Conservation (phyloP, 2,797 vertebrate species). For the Lagodon rhomboides region DNA sequence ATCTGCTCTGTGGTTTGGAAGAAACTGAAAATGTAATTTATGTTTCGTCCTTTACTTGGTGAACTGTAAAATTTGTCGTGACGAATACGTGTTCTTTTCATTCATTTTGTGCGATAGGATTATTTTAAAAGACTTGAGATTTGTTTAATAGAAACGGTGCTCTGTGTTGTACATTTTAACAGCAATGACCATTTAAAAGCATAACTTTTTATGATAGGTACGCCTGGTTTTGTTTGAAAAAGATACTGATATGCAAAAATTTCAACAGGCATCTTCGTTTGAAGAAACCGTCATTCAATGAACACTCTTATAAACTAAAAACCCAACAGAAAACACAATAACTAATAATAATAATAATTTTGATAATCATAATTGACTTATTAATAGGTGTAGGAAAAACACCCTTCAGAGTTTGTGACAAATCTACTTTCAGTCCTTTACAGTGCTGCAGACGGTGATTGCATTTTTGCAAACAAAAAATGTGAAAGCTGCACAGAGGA, state of each 20-base stretch:
- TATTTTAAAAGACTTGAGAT: background rate
- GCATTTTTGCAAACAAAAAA: background rate
- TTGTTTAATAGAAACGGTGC: background rate
- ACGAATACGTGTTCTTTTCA: background rate
- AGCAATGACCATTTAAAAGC: too few relatives aligned
- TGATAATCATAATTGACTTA: background rate
- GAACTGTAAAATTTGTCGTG: background rate
- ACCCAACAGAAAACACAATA: background rate
- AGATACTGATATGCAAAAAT: background rate
- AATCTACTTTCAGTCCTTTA: too few relatives aligned
- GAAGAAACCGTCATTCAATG: background rate
- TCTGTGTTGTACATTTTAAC: background rate
- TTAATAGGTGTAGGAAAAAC: background rate
- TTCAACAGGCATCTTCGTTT: background rate
- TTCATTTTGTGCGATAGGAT: background rate
- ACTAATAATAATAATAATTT: too few relatives aligned
- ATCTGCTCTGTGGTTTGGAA: constrained; percentile 1
- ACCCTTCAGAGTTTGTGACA: background rate
- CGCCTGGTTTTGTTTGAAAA: background rate
- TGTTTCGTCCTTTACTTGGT: background rate
- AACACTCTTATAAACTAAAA: background rate
- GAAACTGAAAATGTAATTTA: background rate
- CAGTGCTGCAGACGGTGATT: background rate
- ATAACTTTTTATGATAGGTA: too few relatives aligned
- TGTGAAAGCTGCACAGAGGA: background rate